Conservation (phyloP, 1,140 invertebrate genomes). For the Eumaeus atala region DNA sequence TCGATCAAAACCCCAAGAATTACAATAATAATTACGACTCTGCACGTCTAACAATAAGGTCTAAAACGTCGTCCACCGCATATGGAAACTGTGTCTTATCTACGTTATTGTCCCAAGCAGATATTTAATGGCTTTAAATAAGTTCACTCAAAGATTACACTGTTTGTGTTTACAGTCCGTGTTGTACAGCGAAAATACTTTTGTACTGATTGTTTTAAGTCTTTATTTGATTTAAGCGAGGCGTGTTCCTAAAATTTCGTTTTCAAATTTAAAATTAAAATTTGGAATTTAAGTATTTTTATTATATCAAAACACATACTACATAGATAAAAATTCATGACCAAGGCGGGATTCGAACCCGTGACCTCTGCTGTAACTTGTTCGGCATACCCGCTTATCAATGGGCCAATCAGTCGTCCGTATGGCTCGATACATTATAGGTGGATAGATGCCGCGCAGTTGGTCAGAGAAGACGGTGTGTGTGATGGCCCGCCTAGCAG, state of each 20-base stretch:
- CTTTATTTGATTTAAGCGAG: background rate
- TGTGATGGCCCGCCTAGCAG: no score
- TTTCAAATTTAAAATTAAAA: no score
- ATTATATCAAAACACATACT: no score
- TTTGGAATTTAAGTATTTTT: no score
- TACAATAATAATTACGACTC: conserved; percentile 18
- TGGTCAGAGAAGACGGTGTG: no score
- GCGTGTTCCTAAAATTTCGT: background rate
- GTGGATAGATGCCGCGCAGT: no score
- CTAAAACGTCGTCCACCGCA: background rate
- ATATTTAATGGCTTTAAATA: conserved; percentile 26
- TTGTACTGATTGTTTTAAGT: background rate
- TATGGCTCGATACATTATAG: no score
- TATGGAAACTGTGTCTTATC: conserved; percentile 4
- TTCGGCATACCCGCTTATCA: no score
- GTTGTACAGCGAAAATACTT: conserved; percentile 13
- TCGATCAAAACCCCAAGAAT: conserved; percentile 16
- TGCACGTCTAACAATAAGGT: background rate
- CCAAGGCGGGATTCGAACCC: no score
- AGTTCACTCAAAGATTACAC: conserved; percentile 26
- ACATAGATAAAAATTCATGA: no score
- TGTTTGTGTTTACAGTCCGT: conserved; percentile 20
- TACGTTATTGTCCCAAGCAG: conserved; percentile 13
- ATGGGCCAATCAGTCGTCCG: no score
- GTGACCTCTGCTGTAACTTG: no score